Evolutionary conservation across 1,140 invertebrate genomes (phyloP), one percentile per base, ranked within the genome.

Genomic region (Gryon sp.): DNA sequence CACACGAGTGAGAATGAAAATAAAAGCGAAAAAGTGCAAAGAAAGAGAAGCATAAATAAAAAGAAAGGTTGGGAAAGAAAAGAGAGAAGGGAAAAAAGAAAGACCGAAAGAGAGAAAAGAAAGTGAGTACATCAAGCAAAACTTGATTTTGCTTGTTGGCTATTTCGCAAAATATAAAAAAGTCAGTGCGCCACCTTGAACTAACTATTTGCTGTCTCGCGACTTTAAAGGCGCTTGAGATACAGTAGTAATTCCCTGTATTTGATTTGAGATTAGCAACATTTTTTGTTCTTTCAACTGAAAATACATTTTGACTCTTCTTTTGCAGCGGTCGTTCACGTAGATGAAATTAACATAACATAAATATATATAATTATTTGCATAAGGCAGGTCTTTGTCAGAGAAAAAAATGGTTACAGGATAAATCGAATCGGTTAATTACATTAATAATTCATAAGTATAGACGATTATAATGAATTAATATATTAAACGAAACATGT

Each of bases 391-490:
- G 11, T 24, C 24, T 52, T 52, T 52, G 36, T 65, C 15, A 12
- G 6, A 7, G 11, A n/a, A 1, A 52, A 41, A 45, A 52, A 52
- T 18, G 19, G 11, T 63, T 30, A 15, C 24, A 16, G 41, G 55
- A 60, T 46, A 63, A 50, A 22, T 9, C 16, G 34, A 12, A 6
- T 15, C 24, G 26, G 41, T 20, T 65, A 65, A 65, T 65, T 40
- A 48, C 59, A 63, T 52, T 52, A 65, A 65, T 52, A 65, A 50
- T 63, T 48, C 34, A 63, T 63, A 20, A 12, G 59, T 2, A n/a
- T n/a, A 8, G n/a, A n/a, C 11, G 43, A 63, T 50, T 50, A 41
- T 50, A 48, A 50, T 45, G 22, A 20, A 63, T 63, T 50, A 63
- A 63, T 40, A 11, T 30, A 36, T n/a, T n/a, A 4, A 50, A 34